phyloP scores from a whole-genome alignment of 2,113 vertebrate genomes.

The Labeo catla region DNA sequence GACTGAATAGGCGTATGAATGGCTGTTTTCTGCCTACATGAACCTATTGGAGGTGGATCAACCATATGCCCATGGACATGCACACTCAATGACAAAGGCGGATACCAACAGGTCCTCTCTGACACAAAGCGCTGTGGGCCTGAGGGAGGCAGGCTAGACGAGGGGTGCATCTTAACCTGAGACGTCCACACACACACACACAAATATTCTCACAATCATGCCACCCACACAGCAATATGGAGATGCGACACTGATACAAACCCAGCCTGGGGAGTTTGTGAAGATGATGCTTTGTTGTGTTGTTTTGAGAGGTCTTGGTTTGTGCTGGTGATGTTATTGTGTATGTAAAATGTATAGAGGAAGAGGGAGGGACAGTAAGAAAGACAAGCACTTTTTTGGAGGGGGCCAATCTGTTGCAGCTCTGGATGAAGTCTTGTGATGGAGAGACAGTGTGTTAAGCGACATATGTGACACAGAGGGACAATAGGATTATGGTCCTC shows the following conservation, averaged over 20 bases:
- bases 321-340: background rate
- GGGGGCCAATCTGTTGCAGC: conserved; percentile 72
- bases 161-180: conserved; percentile 68
- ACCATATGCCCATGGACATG: conserved; percentile 96
- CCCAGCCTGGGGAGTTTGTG: conserved; percentile 19
- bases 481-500: conserved; percentile 76
- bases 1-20: conserved; percentile 92
- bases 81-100: conserved; percentile 78
- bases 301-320: background rate
- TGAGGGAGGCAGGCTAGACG: conserved; percentile 17
- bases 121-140: conserved; percentile 66
- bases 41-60: conserved; percentile 95
- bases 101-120: conserved; percentile 71
- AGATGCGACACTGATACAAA: conserved; percentile 46
- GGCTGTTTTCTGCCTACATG: conserved; percentile 99
- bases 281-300: background rate
- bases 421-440: conserved; percentile 73
- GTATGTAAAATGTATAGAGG: background rate
- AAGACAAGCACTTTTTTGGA: conserved; percentile 50
- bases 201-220: conserved; percentile 51
- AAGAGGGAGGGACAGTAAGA: conserved; percentile 3
- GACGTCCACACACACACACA: conserved; percentile 40
- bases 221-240: conserved; percentile 54
- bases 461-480: conserved; percentile 76
- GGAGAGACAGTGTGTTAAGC: conserved; percentile 72